Evolutionary conservation across 2,888 invertebrate genomes (phyloP).

Genomic region (Odontocerum albicorne): DNA sequence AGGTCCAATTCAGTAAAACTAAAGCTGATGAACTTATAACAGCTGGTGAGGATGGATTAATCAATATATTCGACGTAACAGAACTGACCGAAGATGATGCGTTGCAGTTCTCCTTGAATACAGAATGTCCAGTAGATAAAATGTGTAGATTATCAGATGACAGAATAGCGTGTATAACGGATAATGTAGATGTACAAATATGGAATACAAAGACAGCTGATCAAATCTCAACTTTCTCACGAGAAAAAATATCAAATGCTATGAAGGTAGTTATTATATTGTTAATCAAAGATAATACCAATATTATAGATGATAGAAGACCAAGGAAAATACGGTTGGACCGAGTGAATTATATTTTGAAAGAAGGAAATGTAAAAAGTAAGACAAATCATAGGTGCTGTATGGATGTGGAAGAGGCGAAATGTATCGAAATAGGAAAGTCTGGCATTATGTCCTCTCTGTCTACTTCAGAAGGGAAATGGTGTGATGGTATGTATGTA

Average conservation of each 20-base stretch:
- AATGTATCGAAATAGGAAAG: too few relatives aligned
- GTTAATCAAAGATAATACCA: too few relatives aligned
- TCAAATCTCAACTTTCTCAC: slow-evolving; percentile 57
- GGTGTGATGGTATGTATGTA: too few relatives aligned
- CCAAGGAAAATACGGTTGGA: background rate
- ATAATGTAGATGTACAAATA: slow-evolving; percentile 69
- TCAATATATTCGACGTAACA: slow-evolving; percentile 80
- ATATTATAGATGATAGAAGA: too few relatives aligned
- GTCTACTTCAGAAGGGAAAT: too few relatives aligned
- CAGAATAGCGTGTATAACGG: slow-evolving; percentile 66
- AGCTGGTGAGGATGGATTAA: slow-evolving; percentile 81
- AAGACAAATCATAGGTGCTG: too few relatives aligned
- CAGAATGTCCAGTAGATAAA: slow-evolving; percentile 73
- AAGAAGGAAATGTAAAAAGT: too few relatives aligned
- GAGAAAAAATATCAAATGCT: slow-evolving; percentile 60
- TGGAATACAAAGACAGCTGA: slow-evolving; percentile 69
- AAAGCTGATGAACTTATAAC: slow-evolving; percentile 69
- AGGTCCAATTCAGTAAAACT: slow-evolving; percentile 71
- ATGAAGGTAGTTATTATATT: slow-evolving; percentile 55
- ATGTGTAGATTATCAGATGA: slow-evolving; percentile 58
- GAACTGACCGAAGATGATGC: slow-evolving; percentile 79
- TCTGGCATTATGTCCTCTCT: too few relatives aligned
- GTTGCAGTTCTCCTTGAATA: slow-evolving; percentile 72
- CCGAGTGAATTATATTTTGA: background rate
- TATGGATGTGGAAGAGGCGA: too few relatives aligned